Base-by-base conservation (phyloP, 1,140 invertebrate genomes). In the Potamilus streckersoni region DNA sequence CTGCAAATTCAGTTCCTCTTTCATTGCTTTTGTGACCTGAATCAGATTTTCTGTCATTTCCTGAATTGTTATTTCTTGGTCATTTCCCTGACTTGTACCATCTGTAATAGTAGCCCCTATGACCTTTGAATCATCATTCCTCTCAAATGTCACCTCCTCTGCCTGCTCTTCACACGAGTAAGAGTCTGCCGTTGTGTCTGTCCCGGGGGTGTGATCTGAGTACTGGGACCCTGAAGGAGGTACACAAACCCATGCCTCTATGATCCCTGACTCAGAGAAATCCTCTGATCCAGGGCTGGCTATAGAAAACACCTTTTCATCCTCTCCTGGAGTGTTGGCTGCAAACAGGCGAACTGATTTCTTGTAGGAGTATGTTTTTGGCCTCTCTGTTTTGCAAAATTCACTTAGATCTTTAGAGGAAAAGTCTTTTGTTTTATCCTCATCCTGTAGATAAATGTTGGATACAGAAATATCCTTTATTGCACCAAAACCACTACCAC, bases 391-490 rank as follows among this genome's bases (percentile, higher is more conserved):
- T 59, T 77, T 78, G 1, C 59, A 31, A 38, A 76, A 62, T 65
- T 71, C 71, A 55, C 65, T 76, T 2, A 81, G 69, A 71, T 81
- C 80, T 74, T 82, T 82, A 31, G 76, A 72, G 13, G 67, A 20
- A 72, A 85, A 85, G 38, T 79, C 65, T 61, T 78, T 78, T 13
- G 80, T 85, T 69, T 85, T 85, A 64, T 85, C 83, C 13, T 68
- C 57, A 60, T 85, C 84, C 15, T 73, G 62, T 6, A 80, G 64
- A 49, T 74, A 64, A 20, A 85, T 83, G 71, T 85, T 85, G 16
- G 78, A 78, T 12, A 85, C 83, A 27, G 78, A 78, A 3, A 85
- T 61, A 68, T 84, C 80, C 71, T 85, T 85, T 15, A 85, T 82
- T 13, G 80, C 55, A 17, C 84, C 84, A 79, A 85, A 85, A 59